Evolutionary conservation across 2,113 vertebrate species (phyloP).

Genomic region (Cygnus buccinator): DNA sequence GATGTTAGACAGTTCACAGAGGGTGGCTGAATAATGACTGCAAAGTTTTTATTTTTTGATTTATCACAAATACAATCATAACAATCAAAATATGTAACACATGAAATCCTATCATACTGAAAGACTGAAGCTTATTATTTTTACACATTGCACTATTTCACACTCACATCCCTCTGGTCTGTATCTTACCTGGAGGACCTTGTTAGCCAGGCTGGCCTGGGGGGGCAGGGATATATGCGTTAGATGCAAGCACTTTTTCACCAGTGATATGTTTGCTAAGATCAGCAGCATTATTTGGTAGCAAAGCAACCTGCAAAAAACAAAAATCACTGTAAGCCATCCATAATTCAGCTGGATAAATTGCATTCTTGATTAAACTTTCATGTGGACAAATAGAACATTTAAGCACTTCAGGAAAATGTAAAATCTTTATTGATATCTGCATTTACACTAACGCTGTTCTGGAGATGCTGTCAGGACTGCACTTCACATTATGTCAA

Average conservation of each 20-base stretch:
- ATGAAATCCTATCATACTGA: not conserved
- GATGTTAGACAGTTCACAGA: not conserved
- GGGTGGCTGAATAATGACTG: not conserved
- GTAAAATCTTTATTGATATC: not conserved
- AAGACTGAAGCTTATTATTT: not conserved
- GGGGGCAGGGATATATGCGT: slow-evolving; percentile 86
- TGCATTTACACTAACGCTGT: not conserved
- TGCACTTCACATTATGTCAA: not conserved
- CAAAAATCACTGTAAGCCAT: not conserved
- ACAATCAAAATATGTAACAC: not conserved
- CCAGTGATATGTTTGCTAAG: slow-evolving; percentile 88
- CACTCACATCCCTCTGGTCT: not conserved
- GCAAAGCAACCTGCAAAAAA: slow-evolving; percentile 84
- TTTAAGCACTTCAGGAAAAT: not conserved
- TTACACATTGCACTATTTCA: not conserved
- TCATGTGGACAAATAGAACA: not conserved
- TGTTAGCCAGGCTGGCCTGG: slow-evolving; percentile 86
- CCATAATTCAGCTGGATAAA: not conserved
- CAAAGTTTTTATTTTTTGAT: not conserved
- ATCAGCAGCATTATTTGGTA: slow-evolving; percentile 87
- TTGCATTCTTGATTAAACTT: not conserved
- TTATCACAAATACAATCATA: not conserved
- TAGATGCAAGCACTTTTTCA: slow-evolving; percentile 86
- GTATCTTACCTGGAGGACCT: slow-evolving; percentile 86
- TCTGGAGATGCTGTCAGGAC: not conserved